Percentiles rank a stretch among this genome's conserved stretches.
Evolutionary conservation across 2,797 vertebrate genomes (phyloP).

Genomic region (Periparus ater): DNA sequence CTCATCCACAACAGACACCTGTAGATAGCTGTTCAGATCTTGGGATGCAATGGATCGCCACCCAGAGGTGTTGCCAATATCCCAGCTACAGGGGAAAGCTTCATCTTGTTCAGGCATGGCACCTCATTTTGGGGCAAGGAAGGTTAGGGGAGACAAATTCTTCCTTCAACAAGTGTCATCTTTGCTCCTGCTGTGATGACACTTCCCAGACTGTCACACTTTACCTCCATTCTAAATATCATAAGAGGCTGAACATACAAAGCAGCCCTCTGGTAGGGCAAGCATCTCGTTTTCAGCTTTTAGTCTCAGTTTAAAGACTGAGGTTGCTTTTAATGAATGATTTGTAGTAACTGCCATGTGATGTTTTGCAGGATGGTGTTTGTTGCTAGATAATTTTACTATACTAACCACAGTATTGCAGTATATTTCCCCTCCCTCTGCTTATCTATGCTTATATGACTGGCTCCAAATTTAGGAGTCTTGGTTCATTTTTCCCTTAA

Average conservation of each 20-base stretch:
- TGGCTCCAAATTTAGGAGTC: not conserved
- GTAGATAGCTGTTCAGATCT: not conserved
- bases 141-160: not conserved
- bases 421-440: not conserved
- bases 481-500: not conserved
- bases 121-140: not conserved
- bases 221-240: not conserved
- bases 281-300: not conserved
- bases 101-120: not conserved
- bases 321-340: not conserved
- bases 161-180: not conserved
- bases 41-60: not conserved
- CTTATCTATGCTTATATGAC: not conserved
- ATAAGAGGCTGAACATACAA: not conserved
- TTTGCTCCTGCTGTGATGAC: not conserved
- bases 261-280: not conserved
- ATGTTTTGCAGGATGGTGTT: not conserved
- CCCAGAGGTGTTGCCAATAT: not conserved
- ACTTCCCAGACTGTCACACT: not conserved
- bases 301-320: not conserved
- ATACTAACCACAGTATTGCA: not conserved
- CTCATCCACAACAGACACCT: not conserved
- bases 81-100: not conserved
- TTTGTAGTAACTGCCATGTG: not conserved
- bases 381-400: not conserved